Evolutionary conservation across 2,113 vertebrate species (phyloP).

Genomic region (Nesospiza acunhae): DNA sequence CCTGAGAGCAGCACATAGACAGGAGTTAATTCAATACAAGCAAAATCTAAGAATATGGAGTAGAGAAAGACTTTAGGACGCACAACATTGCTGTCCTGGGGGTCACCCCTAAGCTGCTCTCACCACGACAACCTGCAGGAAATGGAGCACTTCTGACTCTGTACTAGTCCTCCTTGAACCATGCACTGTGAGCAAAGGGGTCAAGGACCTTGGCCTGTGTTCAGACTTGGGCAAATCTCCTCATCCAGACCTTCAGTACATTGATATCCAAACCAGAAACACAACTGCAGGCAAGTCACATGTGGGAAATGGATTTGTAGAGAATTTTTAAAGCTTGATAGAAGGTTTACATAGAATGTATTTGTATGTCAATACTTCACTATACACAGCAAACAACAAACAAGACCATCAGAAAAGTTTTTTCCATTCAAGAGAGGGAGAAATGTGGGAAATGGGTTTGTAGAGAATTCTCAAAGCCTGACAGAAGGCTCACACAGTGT

Average conservation of each 20-base stretch:
- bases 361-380: background rate
- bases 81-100: rapidly evolving
- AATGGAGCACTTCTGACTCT: background rate
- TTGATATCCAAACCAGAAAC: background rate
- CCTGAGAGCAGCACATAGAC: background rate
- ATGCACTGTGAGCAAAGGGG: rapidly evolving
- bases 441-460: background rate
- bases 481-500: background rate
- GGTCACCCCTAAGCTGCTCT: background rate
- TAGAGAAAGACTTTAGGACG: background rate
- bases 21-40: background rate
- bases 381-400: background rate
- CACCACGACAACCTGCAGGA: background rate
- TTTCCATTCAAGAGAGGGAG: background rate
- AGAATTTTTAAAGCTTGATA: background rate
- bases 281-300: background rate
- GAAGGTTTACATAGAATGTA: background rate
- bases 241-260: background rate
- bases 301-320: background rate
- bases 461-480: background rate
- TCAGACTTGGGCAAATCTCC: background rate
- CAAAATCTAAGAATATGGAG: background rate
- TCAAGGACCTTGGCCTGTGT: background rate
- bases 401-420: background rate
- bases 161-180: background rate